These are phyloP conservation scores for Aleiodes sp. DNA, from an alignment of 1,140 invertebrate genomes.

Conservation along the genomic window DNA sequence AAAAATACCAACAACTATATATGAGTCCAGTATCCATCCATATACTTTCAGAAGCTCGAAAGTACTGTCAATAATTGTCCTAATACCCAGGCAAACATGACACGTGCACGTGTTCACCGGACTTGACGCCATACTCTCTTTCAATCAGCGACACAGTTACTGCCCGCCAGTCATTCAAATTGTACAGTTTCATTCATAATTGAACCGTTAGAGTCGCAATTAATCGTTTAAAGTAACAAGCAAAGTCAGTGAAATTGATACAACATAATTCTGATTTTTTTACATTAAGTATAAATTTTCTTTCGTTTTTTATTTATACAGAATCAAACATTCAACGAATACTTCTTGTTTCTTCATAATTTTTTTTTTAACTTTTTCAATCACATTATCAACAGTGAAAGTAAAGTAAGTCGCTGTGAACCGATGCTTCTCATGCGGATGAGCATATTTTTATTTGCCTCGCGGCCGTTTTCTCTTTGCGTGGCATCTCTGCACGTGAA, in stretches of 20 bases:
- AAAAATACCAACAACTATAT: conserved; percentile 57
- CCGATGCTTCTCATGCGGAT: conserved; percentile 32
- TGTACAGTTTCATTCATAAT: background rate
- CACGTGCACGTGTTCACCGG: conserved; percentile 46
- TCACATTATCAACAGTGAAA: conserved; percentile 33
- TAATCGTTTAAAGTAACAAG: background rate
- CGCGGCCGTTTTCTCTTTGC: conserved; percentile 31
- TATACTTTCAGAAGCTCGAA: conserved; percentile 51
- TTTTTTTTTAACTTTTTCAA: conserved; percentile 9
- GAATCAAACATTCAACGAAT: too few relatives aligned
- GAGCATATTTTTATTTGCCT: conserved; percentile 34
- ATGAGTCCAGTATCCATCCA: conserved; percentile 58
- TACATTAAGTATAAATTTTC: too few relatives aligned
- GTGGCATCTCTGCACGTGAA: background rate
- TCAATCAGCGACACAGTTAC: background rate
- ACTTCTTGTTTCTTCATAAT: background rate
- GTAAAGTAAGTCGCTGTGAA: conserved; percentile 34
- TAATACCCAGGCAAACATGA: conserved; percentile 43
- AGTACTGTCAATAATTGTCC: conserved; percentile 46
- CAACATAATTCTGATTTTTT: too few relatives aligned
- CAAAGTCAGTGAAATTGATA: background rate
- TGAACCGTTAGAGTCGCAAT: background rate
- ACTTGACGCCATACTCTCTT: conserved; percentile 4
- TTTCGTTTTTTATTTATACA: too few relatives aligned
- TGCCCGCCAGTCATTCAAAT: conserved; percentile 4